A percentile compares a stretch with the other conserved stretches of the same genome.
Conservation (phyloP, 1,140 invertebrate species). For the Bombus sibiricus region DNA sequence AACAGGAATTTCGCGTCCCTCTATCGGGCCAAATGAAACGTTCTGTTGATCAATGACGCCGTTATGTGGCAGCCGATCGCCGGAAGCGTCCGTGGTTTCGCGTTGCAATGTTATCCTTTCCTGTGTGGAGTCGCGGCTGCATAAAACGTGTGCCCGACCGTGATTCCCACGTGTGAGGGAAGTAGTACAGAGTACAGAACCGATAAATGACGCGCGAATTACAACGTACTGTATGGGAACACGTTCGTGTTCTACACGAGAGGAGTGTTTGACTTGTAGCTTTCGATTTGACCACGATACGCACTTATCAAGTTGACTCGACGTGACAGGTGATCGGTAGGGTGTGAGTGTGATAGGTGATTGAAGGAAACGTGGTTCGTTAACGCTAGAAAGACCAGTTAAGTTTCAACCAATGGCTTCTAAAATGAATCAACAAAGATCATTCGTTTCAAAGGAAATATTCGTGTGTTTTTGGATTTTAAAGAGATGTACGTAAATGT, state of each 20-base stretch:
- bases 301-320: background rate
- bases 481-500: too few relatives aligned
- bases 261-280: conserved; percentile 10
- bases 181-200: background rate
- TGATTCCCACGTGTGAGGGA: conserved; percentile 10
- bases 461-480: too few relatives aligned
- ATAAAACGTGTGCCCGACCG: conserved; percentile 9
- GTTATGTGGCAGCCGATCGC: background rate
- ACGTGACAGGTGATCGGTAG: background rate
- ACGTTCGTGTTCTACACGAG: background rate
- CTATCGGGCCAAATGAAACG: conserved; percentile 44
- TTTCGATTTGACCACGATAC: background rate
- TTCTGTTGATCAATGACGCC: conserved; percentile 42
- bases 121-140: background rate
- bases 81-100: conserved; percentile 16
- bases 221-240: background rate
- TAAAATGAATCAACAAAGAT: too few relatives aligned
- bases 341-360: background rate
- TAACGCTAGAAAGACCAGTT: background rate
- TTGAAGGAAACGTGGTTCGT: background rate
- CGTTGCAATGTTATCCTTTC: conserved; percentile 20
- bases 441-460: too few relatives aligned
- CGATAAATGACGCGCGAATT: conserved; percentile 36
- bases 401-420: too few relatives aligned
- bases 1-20: conserved; percentile 21